Evolutionary conservation across 2,113 vertebrate species (phyloP), one percentile per base, ranked within the genome.

Genomic region (Hemiscyllium ocellatum): DNA sequence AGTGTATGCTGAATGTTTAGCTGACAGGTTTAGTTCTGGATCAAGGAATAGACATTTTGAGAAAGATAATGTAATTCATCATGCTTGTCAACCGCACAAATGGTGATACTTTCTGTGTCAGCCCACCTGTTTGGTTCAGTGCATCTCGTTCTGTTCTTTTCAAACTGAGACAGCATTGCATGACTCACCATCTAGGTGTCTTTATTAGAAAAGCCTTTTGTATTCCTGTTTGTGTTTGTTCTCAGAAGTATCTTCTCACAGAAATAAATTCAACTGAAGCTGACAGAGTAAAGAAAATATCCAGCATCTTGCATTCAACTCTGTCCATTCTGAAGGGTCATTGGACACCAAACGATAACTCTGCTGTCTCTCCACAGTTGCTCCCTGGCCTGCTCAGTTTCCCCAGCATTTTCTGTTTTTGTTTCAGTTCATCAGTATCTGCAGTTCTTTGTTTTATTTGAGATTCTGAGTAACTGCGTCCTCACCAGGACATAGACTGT

Each of bases 51-150:
- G 94, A 95, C 94, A 72, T 95, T 95, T 72, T 95, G 37, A 95
- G 69, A 47, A 26, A 72, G 69, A 95, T 72, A 52, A 95, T 95
- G 94, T 52, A 95, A 95, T 95, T 72, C 37, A 95, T 95, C 69
- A 95, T 72, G 37, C 66, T 72, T 95, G 94, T 95, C 94, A 95
- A 15, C 68, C 22, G 33, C 47, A 52, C 89, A 95, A 95, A 70
- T 70, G 94, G 68, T 95, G 47, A 95, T 95, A 95, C 72, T 95
- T 95, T 52, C 94, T 52, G 68, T 95, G 94, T 95, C 68, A 95
- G 87, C 87, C 69, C 47, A 52, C 10, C 37, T 72, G 69, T 70
- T 95, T 70, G 42, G 94, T 76, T 95, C 47, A 15, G 69, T 50
- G 22, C 26, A 72, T 76, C 47, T 33, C 8, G 24, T 95, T 69